phyloP scores from a whole-genome alignment of 2,888 invertebrate species.

The Ennomos erosarius region DNA sequence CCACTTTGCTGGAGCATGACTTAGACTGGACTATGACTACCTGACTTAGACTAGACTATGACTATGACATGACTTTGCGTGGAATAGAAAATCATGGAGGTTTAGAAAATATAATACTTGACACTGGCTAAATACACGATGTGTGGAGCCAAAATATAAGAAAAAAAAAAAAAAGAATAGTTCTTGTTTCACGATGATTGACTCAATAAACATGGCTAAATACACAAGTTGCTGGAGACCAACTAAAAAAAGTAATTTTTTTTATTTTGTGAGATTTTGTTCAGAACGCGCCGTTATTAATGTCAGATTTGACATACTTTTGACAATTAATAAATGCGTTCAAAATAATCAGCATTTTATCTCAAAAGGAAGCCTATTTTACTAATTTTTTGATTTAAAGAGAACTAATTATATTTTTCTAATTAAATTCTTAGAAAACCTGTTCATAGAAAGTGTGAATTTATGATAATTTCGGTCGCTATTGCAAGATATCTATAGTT shows the following conservation, averaged over 20 bases:
- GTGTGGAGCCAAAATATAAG: too few species aligned
- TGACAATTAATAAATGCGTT: conserved; percentile 63
- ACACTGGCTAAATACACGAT: too few species aligned
- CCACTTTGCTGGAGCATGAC: too few species aligned
- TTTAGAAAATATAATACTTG: too few species aligned
- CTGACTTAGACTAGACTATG: too few species aligned
- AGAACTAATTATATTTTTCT: conserved; percentile 33
- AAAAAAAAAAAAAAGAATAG: too few species aligned
- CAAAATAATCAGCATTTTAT: conserved; percentile 50
- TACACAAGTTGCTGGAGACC: too few species aligned
- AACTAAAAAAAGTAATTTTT: background rate
- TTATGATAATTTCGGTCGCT: conserved; percentile 2
- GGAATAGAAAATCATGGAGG: too few species aligned
- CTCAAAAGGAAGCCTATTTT: conserved; percentile 47
- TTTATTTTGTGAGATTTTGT: background rate
- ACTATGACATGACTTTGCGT: too few species aligned
- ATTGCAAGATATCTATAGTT: conserved; percentile 46
- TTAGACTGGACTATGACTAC: too few species aligned
- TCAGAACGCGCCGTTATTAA: conserved; percentile 48
- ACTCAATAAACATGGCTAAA: too few species aligned
- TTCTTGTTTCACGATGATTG: too few species aligned
- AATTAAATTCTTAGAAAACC: background rate
- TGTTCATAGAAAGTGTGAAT: conserved; percentile 1
- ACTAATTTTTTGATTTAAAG: conserved; percentile 23
- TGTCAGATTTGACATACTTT: conserved; percentile 40